Conservation (phyloP, 2,797 vertebrate genomes). For the Hypotaenidia okinawae region DNA sequence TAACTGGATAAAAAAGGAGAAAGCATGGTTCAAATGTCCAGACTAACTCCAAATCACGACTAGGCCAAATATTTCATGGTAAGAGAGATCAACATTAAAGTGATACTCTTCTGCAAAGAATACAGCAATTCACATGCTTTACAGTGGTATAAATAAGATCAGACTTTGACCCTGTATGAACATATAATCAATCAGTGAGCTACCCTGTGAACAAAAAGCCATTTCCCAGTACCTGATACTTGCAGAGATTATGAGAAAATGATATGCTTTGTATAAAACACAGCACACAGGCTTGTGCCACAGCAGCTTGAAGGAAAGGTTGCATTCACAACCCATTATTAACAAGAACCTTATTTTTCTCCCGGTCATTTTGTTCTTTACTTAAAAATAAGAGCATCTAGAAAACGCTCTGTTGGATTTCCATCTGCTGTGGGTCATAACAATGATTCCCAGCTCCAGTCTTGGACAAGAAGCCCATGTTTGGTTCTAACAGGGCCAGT, state of each 20-base stretch:
- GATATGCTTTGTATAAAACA: neutral
- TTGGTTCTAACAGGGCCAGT: neutral
- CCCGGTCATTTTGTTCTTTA: neutral
- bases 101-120: neutral
- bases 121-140: neutral
- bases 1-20: neutral
- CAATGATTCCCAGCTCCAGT: neutral
- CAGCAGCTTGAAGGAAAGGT: neutral
- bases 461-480: neutral
- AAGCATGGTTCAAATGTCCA: neutral
- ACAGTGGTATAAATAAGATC: neutral
- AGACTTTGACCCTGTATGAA: neutral
- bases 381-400: neutral
- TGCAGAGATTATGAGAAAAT: slow-evolving; percentile 30
- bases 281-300: neutral
- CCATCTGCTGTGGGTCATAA: neutral
- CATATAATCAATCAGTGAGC: neutral
- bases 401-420: neutral
- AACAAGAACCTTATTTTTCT: neutral
- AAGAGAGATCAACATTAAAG: neutral
- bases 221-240: neutral
- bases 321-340: neutral
- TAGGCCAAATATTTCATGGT: neutral
- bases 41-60: neutral
- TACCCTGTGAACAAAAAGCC: neutral